Evolutionary conservation across 2,888 invertebrate genomes (phyloP).

Genomic region (Plebejus argus): DNA sequence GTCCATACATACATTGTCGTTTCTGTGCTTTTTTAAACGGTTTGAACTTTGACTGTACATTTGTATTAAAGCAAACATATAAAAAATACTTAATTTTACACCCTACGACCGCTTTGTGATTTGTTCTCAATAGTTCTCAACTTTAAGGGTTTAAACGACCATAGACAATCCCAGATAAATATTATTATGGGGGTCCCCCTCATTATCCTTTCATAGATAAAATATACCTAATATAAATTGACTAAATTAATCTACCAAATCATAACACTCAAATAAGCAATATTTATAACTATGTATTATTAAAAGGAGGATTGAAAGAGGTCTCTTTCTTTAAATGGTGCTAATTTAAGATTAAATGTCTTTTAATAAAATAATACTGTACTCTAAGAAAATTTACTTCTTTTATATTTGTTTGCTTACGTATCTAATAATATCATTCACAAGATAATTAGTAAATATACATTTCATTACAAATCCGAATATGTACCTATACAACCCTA

Average conservation of each 20-base stretch:
- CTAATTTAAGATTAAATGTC: background rate
- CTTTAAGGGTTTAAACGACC: no score
- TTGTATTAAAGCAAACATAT: background rate
- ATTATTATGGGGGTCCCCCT: background rate
- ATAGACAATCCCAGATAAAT: background rate
- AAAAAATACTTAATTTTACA: background rate
- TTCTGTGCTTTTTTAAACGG: background rate
- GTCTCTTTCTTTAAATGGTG: no score
- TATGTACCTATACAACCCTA: background rate
- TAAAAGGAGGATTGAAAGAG: no score
- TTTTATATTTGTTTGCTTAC: background rate
- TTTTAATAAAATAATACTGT: slow-evolving; percentile 1
- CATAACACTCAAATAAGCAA: background rate
- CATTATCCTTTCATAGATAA: background rate
- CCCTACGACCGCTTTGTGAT: background rate
- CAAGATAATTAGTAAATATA: background rate
- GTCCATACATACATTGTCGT: background rate
- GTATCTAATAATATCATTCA: background rate
- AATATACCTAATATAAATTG: background rate
- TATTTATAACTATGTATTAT: no score
- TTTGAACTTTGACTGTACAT: background rate
- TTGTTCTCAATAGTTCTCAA: no score
- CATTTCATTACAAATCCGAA: background rate
- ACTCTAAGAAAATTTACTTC: background rate
- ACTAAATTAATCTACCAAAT: background rate